Percentiles rank a stretch among this genome's conserved stretches.
These are phyloP conservation scores for Mus caroli DNA, from an alignment of 2,797 vertebrate genomes.

Conservation along the genomic window DNA sequence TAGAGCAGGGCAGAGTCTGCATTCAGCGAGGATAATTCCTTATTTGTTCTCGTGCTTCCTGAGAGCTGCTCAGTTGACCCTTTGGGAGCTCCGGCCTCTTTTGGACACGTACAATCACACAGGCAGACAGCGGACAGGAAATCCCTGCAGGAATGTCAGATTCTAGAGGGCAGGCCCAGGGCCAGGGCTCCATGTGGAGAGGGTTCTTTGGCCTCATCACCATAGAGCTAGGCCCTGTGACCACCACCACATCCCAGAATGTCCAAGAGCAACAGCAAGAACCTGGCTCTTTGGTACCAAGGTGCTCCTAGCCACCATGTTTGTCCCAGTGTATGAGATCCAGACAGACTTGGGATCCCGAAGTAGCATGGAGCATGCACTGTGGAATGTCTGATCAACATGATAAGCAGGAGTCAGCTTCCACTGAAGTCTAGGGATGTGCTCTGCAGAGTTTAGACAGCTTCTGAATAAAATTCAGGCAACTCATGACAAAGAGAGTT, in stretches of 20 bases:
- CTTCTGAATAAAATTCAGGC: background rate
- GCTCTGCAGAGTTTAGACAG: background rate
- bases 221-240: background rate
- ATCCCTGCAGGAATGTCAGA: constrained; percentile 58
- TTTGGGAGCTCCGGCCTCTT: background rate
- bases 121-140: constrained; percentile 69
- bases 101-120: constrained; percentile 42
- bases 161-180: constrained; percentile 45
- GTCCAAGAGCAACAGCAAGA: background rate
- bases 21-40: background rate
- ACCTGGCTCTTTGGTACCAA: background rate
- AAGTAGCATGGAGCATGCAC: background rate
- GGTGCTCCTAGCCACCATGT: fast-evolving
- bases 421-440: background rate
- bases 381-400: background rate
- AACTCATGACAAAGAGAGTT: background rate
- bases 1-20: background rate
- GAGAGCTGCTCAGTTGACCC: background rate
- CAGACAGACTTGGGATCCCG: background rate
- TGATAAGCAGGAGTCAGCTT: background rate
- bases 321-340: background rate
- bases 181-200: constrained; percentile 9
- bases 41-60: constrained; percentile 76
- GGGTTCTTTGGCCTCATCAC: background rate
- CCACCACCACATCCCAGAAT: background rate